phyloP scores from a whole-genome alignment of 37 sponge, comb jelly and placozoan species.

The Corticium candelabrum region DNA sequence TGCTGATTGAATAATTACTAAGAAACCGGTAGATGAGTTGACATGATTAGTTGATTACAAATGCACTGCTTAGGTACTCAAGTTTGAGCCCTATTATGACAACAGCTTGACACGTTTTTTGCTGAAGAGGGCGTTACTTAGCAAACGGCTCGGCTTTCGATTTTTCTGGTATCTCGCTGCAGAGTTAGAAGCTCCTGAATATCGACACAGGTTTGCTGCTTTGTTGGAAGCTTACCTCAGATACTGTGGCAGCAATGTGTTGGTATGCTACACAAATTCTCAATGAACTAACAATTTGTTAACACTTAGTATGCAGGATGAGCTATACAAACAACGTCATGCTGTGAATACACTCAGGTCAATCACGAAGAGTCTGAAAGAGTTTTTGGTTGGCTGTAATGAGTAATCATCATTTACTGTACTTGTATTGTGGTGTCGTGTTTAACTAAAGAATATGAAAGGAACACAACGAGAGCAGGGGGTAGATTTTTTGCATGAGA shows the following conservation, averaged over 20 bases:
- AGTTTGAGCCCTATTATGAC: slow-evolving; percentile 86
- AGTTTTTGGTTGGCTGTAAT: no score
- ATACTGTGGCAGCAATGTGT: slow-evolving; percentile 72
- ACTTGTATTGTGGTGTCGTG: no score
- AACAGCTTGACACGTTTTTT: slow-evolving; percentile 74
- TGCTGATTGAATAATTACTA: not conserved
- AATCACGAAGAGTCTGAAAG: no score
- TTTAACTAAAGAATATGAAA: no score
- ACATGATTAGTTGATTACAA: not conserved
- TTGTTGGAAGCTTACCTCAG: slow-evolving; percentile 79
- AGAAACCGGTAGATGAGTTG: not conserved
- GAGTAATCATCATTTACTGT: no score
- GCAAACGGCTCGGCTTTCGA: slow-evolving; percentile 73
- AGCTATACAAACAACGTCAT: no score
- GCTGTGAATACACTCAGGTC: no score
- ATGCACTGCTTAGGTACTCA: slow-evolving; percentile 44
- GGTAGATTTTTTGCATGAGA: no score
- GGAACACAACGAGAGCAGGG: no score
- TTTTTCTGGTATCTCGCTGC: slow-evolving; percentile 90
- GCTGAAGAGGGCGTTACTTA: slow-evolving; percentile 64
- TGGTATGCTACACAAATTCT: slow-evolving; percentile 43
- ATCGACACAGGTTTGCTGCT: slow-evolving; percentile 68
- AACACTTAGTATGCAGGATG: no score
- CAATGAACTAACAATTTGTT: no score
- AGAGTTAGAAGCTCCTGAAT: slow-evolving; percentile 81